Evolutionary conservation across 1,140 invertebrate species (phyloP), one percentile per base, ranked within the genome.

Genomic region (Portunus trituberculatus): DNA sequence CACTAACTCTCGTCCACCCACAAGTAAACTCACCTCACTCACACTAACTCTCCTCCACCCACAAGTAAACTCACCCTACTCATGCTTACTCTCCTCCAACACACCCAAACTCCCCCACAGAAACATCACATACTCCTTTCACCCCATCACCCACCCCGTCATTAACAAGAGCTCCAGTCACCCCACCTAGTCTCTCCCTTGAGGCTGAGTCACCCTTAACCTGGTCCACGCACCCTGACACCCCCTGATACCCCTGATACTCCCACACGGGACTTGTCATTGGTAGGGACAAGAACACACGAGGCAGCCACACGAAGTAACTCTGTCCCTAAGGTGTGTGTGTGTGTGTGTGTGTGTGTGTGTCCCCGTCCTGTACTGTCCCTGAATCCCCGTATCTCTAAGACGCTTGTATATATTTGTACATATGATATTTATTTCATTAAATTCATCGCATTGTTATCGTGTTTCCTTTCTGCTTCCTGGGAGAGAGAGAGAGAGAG

Each of bases 401-500:
- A 76, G 25, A n/a, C 67, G 20, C n/a, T 25, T 76, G 67, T 76
- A 76, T n/a, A 76, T 76, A n/a, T 20, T 2, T 76, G 67, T 76
- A 76, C 67, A 76, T 76, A 76, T 20, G 25, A 76, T 76, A 76
- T 76, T 76, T 76, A 76, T 76, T 76, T 76, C 67, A 76, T 76
- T 76, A 76, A 76, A 76, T 20, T 20, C 67, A 76, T 76, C 67
- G 67, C 67, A 76, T 76, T 76, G n/a, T n/a, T 20, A 76, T n/a
- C 1, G 67, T 76, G 67, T 76, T 76, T 76, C 1, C 16, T 76
- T 76, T n/a, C 67, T 25, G 10, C 3, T 20, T 20, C 52, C 52
- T 39, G 39, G 1, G 39, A n/a, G 39, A 39, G 39, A 39, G 39
- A 39, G 39, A 39, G 39, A 39, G 39, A 39, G 39, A 39, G 39